A percentile compares a stretch with the other conserved stretches of the same genome.
phyloP scores from a whole-genome alignment of 2,797 vertebrate genomes.

The Perodicticus potto region DNA sequence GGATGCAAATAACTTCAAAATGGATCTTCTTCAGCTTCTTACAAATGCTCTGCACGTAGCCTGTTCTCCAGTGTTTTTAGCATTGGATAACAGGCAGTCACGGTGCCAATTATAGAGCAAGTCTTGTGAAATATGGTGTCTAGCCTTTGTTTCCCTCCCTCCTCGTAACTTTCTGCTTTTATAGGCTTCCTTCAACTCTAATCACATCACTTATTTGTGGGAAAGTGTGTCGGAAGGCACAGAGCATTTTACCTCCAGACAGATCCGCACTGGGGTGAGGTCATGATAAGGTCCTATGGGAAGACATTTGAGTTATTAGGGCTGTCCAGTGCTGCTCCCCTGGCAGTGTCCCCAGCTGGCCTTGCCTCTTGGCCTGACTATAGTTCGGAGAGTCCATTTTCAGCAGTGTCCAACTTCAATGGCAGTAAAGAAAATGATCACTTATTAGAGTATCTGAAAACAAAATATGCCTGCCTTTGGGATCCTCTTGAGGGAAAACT shows the following conservation, averaged over 20 bases:
- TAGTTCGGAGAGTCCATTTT: not conserved
- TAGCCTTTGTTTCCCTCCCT: constrained; percentile 14
- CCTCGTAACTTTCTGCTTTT: constrained; percentile 26
- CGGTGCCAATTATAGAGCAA: not conserved
- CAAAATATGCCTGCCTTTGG: not conserved
- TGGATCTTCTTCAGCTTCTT: not conserved
- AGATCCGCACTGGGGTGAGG: not conserved
- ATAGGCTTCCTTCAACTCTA: not conserved
- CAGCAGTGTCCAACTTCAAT: constrained; percentile 40
- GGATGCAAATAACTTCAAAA: not conserved
- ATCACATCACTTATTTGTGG: not conserved
- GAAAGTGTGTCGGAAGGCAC: not conserved
- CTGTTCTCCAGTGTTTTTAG: not conserved
- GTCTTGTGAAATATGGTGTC: constrained; percentile 40
- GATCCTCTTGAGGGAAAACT: not conserved
- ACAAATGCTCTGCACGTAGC: not conserved
- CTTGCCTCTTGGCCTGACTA: not conserved
- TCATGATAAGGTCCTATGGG: not conserved
- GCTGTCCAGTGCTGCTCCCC: not conserved
- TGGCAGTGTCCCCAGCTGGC: not conserved
- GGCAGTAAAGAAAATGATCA: constrained; percentile 11
- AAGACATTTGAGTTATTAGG: not conserved
- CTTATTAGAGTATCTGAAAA: not conserved
- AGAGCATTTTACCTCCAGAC: not conserved
- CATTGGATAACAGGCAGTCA: not conserved